These are phyloP conservation scores for Apis florea DNA, from an alignment of 1,140 invertebrate genomes.

Conservation along the genomic window DNA sequence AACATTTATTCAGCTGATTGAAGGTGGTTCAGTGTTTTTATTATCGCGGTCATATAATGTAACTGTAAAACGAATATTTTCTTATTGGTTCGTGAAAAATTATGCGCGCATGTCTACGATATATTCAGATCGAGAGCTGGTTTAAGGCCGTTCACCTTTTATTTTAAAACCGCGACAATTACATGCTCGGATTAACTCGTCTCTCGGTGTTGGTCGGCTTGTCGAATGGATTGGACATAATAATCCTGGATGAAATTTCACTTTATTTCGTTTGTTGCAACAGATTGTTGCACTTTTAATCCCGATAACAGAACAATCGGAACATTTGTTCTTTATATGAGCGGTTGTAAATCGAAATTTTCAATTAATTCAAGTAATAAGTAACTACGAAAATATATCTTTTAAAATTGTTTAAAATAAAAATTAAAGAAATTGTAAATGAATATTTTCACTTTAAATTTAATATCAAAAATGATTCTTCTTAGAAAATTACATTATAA, in stretches of 20 bases:
- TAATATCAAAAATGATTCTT: no score
- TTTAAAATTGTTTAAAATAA: no score
- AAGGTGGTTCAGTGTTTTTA: not conserved
- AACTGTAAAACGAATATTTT: conserved; percentile 1
- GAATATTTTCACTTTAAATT: no score
- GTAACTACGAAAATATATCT: no score
- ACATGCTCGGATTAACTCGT: not conserved
- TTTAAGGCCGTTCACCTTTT: conserved; percentile 27
- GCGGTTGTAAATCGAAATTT: not conserved
- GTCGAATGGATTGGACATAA: not conserved
- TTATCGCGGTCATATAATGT: not conserved
- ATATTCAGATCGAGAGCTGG: not conserved
- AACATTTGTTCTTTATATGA: not conserved
- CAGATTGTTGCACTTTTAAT: not conserved
- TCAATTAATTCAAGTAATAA: no score
- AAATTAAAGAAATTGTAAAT: no score
- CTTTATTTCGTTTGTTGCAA: conserved; percentile 3
- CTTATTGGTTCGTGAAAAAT: conserved; percentile 1
- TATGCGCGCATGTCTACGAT: not conserved
- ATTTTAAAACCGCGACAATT: conserved; percentile 24
- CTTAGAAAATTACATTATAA: no score
- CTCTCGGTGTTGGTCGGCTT: not conserved
- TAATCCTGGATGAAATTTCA: conserved; percentile 36
- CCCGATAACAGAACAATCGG: not conserved
- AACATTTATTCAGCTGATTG: not conserved